Evolutionary conservation across 30 jellyfish, hydroid and myxozoan genomes (phyloP).

Genomic region (Mastigias papua): DNA sequence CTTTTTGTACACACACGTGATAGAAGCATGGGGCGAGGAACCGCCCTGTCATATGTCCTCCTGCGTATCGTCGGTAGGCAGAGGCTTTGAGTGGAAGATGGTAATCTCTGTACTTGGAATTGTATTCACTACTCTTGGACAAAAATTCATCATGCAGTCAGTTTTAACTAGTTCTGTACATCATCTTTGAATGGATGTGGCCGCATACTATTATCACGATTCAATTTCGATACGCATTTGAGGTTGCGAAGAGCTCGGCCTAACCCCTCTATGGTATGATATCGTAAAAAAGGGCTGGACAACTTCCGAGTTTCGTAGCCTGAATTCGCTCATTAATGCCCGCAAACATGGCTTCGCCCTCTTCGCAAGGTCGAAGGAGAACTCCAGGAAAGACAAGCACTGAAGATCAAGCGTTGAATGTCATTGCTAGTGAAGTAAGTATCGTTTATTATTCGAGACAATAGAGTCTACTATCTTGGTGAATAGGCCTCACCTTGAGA

Average conservation of each 20-base stretch:
- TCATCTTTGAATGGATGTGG: not conserved
- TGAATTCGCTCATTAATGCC: no score
- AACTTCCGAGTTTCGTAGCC: constrained; percentile 71
- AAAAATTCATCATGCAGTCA: not conserved
- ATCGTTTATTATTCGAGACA: not conserved
- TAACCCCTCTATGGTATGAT: constrained; percentile 70
- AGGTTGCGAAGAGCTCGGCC: constrained; percentile 26
- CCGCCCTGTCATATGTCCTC: constrained; percentile 59
- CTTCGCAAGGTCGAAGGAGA: constrained; percentile 97
- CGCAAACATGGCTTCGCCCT: constrained; percentile 78
- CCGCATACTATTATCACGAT: not conserved
- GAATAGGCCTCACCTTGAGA: constrained; percentile 2
- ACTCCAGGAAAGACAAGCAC: constrained; percentile 80
- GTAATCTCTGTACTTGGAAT: constrained; percentile 4
- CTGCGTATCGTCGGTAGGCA: constrained; percentile 59
- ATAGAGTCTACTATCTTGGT: not conserved
- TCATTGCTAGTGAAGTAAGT: constrained; percentile 95
- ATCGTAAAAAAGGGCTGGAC: constrained; percentile 65
- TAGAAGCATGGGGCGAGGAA: constrained; percentile 80
- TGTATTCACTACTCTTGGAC: not conserved
- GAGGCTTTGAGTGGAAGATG: not conserved
- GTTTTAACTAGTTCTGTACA: not conserved
- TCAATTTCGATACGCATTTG: not conserved
- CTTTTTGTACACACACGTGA: constrained; percentile 22
- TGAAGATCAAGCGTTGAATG: constrained; percentile 94